Conservation (phyloP, 2,113 vertebrate genomes). For the Colaptes auratus region DNA sequence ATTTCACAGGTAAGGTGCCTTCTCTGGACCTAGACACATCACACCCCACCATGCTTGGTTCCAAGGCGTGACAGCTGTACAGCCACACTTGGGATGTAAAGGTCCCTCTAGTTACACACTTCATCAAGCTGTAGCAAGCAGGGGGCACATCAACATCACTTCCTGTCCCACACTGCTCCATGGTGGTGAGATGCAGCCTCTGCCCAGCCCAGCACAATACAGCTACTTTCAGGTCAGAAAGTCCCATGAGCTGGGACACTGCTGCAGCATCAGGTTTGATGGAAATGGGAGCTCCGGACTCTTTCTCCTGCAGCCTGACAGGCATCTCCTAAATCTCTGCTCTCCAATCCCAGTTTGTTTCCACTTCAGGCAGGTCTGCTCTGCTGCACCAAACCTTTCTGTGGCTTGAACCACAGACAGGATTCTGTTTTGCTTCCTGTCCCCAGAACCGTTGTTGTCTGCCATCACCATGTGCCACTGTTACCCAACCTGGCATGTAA, state of each 20-base stretch:
- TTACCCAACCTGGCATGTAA: not conserved
- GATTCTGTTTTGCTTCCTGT: not conserved
- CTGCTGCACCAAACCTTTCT: not conserved
- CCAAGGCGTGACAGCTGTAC: accelerated
- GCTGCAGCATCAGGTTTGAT: not conserved
- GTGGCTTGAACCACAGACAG: not conserved
- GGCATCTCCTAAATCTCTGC: not conserved
- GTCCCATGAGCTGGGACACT: not conserved
- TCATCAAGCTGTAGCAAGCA: accelerated
- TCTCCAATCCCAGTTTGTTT: not conserved
- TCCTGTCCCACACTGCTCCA: not conserved
- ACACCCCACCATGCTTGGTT: accelerated
- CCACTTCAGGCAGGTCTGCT: not conserved
- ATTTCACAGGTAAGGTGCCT: not conserved
- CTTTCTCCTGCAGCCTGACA: not conserved
- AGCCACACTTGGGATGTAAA: not conserved
- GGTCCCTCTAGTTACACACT: not conserved
- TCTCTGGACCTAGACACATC: accelerated
- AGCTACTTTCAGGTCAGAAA: not conserved
- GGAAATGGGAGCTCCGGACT: not conserved
- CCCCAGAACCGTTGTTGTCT: not conserved
- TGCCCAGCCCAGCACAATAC: not conserved
- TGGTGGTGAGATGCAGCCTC: accelerated
- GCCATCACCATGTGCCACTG: accelerated
- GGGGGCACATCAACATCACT: not conserved